Evolutionary conservation across 2,113 vertebrate genomes (phyloP).

Genomic region (Microcebus tavaratra): DNA sequence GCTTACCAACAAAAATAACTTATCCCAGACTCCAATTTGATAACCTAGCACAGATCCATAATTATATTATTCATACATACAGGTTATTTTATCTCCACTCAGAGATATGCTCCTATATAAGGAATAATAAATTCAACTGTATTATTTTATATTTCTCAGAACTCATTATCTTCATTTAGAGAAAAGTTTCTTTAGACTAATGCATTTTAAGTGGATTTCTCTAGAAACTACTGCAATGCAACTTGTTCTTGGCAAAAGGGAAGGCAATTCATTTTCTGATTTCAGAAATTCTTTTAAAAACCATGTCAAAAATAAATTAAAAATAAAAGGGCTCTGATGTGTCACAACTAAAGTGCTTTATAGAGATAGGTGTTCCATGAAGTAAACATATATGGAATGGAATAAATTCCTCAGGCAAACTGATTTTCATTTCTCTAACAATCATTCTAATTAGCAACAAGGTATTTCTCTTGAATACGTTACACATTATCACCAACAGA

Average conservation of each 20-base stretch:
- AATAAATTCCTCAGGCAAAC: slow-evolving; percentile 6
- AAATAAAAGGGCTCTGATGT: background rate
- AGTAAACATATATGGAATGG: background rate
- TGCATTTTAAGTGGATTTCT: background rate
- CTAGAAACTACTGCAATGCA: slow-evolving; percentile 37
- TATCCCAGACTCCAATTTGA: background rate
- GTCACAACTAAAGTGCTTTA: background rate
- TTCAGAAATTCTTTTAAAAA: slow-evolving; percentile 45
- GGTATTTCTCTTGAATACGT: background rate
- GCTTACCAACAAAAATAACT: background rate
- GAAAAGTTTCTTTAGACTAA: background rate
- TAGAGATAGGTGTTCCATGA: background rate
- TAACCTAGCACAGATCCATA: background rate
- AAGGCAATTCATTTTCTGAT: slow-evolving; percentile 42
- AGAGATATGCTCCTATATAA: background rate
- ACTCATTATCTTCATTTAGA: slow-evolving; percentile 4
- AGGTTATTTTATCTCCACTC: background rate
- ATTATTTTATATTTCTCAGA: slow-evolving; percentile 32
- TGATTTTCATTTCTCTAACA: slow-evolving; percentile 25
- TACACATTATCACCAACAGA: background rate
- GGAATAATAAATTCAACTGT: background rate
- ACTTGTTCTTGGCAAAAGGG: slow-evolving; percentile 28
- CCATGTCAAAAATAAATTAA: background rate
- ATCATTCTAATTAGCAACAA: slow-evolving; percentile 26
- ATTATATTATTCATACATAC: background rate